A percentile compares a stretch with the other conserved stretches of the same genome.
phyloP scores from a whole-genome alignment of 2,797 vertebrate species.

The Intellagama lesueurii region DNA sequence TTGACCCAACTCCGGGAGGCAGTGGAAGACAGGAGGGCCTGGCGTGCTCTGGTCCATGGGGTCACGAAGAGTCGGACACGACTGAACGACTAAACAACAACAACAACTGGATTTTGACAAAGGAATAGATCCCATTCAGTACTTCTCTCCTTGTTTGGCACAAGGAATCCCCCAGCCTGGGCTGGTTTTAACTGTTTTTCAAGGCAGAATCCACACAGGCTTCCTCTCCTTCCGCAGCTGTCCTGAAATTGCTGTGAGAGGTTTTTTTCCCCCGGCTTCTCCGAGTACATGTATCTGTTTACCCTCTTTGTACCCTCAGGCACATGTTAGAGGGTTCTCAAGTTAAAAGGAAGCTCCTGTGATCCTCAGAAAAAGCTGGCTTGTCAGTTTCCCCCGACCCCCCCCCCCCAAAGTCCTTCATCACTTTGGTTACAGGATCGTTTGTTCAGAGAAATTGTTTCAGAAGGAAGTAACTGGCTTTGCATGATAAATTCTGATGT shows the following conservation, averaged over 20 bases:
- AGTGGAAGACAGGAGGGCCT: too few species aligned
- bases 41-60: too few species aligned
- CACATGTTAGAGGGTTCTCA: conserved; percentile 39
- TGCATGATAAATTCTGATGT: neutral
- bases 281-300: conserved; percentile 52
- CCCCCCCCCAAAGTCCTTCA: neutral
- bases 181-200: conserved; percentile 15
- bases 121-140: neutral
- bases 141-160: neutral
- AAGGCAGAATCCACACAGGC: conserved; percentile 43
- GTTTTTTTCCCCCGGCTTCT: conserved; percentile 55
- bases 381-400: conserved; percentile 14
- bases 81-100: too few species aligned
- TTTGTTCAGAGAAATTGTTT: neutral
- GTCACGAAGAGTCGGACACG: too few species aligned
- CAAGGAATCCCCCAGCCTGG: neutral
- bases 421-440: conserved; percentile 25
- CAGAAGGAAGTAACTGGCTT: neutral
- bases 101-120: too few species aligned
- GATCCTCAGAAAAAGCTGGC: conserved; percentile 34
- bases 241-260: conserved; percentile 63
- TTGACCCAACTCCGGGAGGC: too few species aligned
- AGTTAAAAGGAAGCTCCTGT: conserved; percentile 33
- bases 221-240: conserved; percentile 63
- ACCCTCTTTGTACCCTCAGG: conserved; percentile 36